A percentile compares a stretch with the other conserved stretches of the same genome.
Conservation (phyloP, 2,888 invertebrate species). For the Ariolimax columbianus region DNA sequence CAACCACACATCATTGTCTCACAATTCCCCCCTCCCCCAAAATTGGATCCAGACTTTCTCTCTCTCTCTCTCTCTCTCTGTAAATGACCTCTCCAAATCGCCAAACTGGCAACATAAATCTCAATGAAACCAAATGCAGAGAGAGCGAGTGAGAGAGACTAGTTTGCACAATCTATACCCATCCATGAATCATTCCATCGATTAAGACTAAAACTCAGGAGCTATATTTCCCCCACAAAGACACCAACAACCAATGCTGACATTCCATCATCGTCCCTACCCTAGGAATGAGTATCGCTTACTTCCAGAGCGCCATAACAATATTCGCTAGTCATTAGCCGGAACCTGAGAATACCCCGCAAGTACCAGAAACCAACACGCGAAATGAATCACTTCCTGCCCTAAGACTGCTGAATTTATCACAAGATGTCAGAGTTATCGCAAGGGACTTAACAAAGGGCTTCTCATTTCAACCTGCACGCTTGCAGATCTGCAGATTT, state of each 20-base stretch:
- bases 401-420: neutral
- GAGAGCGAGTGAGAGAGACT: neutral
- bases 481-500: neutral
- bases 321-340: neutral
- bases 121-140: too few species aligned
- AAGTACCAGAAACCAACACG: neutral
- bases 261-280: neutral
- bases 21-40: too few species aligned
- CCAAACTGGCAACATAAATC: too few species aligned
- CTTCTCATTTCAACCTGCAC: neutral
- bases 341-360: neutral
- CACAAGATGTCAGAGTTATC: neutral
- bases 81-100: too few species aligned
- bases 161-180: neutral
- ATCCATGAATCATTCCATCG: neutral
- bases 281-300: neutral
- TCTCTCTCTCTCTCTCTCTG: too few species aligned
- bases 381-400: neutral
- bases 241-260: neutral
- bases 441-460: neutral
- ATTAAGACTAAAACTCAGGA: neutral
- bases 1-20: too few species aligned
- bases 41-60: too few species aligned
- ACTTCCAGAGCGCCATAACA: neutral
- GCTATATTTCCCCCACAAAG: neutral